phyloP scores from a whole-genome alignment of 2,888 invertebrate genomes.

The Clitarchus hookeri region DNA sequence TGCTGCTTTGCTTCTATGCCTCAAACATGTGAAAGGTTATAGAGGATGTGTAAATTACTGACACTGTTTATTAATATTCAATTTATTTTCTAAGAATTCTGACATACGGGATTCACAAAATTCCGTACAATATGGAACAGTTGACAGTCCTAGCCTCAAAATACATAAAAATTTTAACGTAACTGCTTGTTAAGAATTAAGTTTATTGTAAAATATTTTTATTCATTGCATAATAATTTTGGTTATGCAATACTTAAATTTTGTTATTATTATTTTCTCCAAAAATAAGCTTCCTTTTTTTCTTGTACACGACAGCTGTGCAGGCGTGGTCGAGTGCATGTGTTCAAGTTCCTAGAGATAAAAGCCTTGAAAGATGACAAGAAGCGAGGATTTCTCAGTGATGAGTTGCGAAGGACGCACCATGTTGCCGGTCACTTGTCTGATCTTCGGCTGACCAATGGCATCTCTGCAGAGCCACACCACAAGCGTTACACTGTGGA shows the following conservation, averaged over 20 bases:
- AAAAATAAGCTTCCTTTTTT: too few relatives aligned
- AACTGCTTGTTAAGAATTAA: too few relatives aligned
- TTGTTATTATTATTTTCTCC: constrained; percentile 33
- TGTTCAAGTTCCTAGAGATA: constrained; percentile 91
- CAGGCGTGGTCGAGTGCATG: constrained; percentile 90
- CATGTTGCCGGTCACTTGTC: constrained; percentile 40
- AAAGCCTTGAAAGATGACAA: constrained; percentile 62
- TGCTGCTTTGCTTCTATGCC: too few relatives aligned
- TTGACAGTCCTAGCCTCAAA: too few relatives aligned
- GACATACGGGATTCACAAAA: too few relatives aligned
- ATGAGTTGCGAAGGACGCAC: constrained; percentile 39
- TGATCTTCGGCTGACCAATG: constrained; percentile 54
- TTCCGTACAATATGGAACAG: too few relatives aligned
- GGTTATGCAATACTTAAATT: constrained; percentile 26
- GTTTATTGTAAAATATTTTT: background rate
- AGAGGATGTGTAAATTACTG: too few relatives aligned
- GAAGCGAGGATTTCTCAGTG: constrained; percentile 43
- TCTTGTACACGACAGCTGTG: constrained; percentile 69
- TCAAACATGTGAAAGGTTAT: too few relatives aligned
- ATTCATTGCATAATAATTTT: background rate
- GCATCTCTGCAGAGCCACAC: constrained; percentile 52
- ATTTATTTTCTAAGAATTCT: too few relatives aligned
- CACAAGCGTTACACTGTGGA: constrained; percentile 79
- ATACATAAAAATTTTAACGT: too few relatives aligned
- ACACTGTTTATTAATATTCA: too few relatives aligned